Percentiles rank a stretch among this genome's conserved stretches.
Conservation (phyloP, 2,113 vertebrate genomes). For the Sisor rabdophorus region DNA sequence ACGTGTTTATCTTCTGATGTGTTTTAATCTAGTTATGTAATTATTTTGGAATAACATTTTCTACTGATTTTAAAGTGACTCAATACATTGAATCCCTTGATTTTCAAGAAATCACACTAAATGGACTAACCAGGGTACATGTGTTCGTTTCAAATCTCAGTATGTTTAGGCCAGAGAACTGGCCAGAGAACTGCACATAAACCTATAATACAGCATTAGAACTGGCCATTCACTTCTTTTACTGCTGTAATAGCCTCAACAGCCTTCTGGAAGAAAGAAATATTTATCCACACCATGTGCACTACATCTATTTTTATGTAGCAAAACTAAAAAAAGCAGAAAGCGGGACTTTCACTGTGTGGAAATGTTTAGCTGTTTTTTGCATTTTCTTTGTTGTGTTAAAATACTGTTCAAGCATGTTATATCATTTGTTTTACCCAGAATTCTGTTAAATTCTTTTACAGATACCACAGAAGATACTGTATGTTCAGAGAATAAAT, state of each 20-base stretch:
- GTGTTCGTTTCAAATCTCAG: background rate
- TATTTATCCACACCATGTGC: background rate
- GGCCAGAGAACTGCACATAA: background rate
- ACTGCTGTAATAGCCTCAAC: background rate
- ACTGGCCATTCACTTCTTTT: background rate
- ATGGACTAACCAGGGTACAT: background rate
- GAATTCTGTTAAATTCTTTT: no score
- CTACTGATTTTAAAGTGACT: background rate
- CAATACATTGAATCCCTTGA: background rate
- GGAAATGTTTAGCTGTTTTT: background rate
- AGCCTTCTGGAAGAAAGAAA: no score
- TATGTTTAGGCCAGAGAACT: background rate
- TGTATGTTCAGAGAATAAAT: background rate
- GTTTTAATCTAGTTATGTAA: background rate
- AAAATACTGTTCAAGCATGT: background rate
- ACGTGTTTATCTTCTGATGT: background rate
- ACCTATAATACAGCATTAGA: background rate
- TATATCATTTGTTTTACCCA: no score
- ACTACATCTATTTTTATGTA: background rate
- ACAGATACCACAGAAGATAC: background rate
- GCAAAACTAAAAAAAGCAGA: background rate
- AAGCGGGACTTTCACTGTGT: background rate
- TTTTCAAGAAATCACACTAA: background rate
- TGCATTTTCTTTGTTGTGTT: background rate
- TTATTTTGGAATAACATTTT: background rate